Percentiles rank a stretch among this genome's conserved stretches.
phyloP scores from a whole-genome alignment of 1,140 invertebrate genomes.

The Wiebesia pumilae region DNA sequence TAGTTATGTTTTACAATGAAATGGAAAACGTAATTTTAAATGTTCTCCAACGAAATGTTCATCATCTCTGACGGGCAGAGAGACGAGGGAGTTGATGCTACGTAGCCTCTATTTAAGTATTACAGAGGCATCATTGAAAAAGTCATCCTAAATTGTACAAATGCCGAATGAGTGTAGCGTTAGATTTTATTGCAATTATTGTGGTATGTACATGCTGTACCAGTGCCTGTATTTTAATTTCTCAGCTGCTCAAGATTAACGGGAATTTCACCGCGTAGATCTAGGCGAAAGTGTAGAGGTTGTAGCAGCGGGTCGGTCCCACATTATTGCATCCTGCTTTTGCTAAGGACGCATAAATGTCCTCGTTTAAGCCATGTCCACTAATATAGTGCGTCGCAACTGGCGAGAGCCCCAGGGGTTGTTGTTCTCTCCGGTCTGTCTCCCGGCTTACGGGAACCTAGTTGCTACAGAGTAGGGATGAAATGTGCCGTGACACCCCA shows the following conservation, averaged over 20 bases:
- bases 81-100: not conserved
- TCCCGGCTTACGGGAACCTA: too few species aligned
- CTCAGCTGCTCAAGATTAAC: not conserved
- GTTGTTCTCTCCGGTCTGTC: too few species aligned
- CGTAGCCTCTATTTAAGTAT: too few species aligned
- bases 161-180: too few species aligned
- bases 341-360: conserved; percentile 56
- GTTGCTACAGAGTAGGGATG: not conserved
- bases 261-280: not conserved
- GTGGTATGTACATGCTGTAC: too few species aligned
- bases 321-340: conserved; percentile 18
- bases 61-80: not conserved
- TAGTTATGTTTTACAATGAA: conserved; percentile 13
- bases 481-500: not conserved
- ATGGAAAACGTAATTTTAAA: conserved; percentile 22
- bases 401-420: conserved; percentile 48
- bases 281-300: too few species aligned
- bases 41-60: not conserved
- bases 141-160: too few species aligned
- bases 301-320: not conserved
- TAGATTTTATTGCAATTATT: too few species aligned
- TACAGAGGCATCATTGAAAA: too few species aligned
- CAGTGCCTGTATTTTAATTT: too few species aligned
- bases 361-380: conserved; percentile 56
- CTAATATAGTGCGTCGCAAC: conserved; percentile 54